Evolutionary conservation across 2,113 vertebrate species (phyloP).

Genomic region (Artemisiospiza belli): DNA sequence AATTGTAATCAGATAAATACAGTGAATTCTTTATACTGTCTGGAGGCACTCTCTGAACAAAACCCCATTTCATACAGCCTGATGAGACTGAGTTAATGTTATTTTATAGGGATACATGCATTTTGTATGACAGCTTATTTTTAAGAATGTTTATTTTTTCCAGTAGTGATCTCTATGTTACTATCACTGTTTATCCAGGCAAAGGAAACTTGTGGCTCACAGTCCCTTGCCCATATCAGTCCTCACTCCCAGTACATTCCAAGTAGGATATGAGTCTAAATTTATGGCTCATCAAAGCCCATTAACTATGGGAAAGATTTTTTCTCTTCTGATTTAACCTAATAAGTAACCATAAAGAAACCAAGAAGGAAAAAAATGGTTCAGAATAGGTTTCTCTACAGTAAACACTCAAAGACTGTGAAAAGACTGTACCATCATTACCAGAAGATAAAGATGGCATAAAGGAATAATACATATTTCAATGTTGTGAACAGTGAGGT

Average conservation of each 20-base stretch:
- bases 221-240: not conserved
- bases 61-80: not conserved
- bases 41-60: not conserved
- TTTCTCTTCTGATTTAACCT: not conserved
- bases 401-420: not conserved
- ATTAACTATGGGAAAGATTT: not conserved
- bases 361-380: not conserved
- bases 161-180: not conserved
- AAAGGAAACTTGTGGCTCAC: not conserved
- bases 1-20: not conserved
- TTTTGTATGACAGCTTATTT: not conserved
- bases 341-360: not conserved
- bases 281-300: not conserved
- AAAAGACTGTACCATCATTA: not conserved
- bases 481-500: not conserved
- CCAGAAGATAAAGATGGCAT: not conserved
- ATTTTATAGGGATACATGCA: not conserved
- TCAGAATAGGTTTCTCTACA: not conserved
- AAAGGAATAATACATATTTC: not conserved
- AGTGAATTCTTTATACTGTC: not conserved
- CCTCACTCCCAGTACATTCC: fast-evolving
- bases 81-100: not conserved
- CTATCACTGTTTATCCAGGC: not conserved
- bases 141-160: not conserved
- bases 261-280: not conserved